A percentile compares a stretch with the other conserved stretches of the same genome.
Evolutionary conservation across 2,888 invertebrate species (phyloP).

Genomic region (Drosophila neotestacea): DNA sequence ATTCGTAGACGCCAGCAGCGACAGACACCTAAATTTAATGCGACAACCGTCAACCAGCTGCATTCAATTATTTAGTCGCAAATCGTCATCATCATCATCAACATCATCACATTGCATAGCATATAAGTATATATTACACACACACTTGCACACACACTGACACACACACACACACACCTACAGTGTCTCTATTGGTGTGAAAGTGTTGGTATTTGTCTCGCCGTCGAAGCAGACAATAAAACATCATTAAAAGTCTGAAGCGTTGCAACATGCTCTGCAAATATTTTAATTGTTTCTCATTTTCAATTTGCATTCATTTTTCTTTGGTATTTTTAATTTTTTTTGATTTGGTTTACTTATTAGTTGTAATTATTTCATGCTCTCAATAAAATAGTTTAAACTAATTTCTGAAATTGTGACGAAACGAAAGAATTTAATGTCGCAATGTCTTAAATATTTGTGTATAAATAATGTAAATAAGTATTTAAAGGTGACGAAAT

Average conservation of each 20-base stretch:
- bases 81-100: slow-evolving; percentile 58
- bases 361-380: slow-evolving; percentile 7
- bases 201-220: slow-evolving; percentile 50
- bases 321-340: not conserved
- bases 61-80: slow-evolving; percentile 83
- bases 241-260: slow-evolving; percentile 78
- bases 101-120: slow-evolving; percentile 64
- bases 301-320: slow-evolving; percentile 32
- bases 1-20: slow-evolving; percentile 52
- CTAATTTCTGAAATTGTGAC: slow-evolving; percentile 6
- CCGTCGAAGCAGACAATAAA: slow-evolving; percentile 77
- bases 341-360: slow-evolving; percentile 14
- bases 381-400: not conserved
- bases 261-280: slow-evolving; percentile 75
- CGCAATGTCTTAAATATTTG: not conserved
- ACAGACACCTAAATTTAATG: slow-evolving; percentile 82
- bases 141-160: slow-evolving; percentile 1
- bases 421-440: not conserved
- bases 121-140: slow-evolving; percentile 52
- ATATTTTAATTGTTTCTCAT: slow-evolving; percentile 75
- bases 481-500: not conserved
- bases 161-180: not conserved
- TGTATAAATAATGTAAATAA: not conserved
- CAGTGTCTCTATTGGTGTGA: slow-evolving; percentile 2
- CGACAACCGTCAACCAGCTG: slow-evolving; percentile 83